These are phyloP conservation scores for Nycticorax nycticorax DNA, from an alignment of 2,113 vertebrate species.

Conservation along the genomic window DNA sequence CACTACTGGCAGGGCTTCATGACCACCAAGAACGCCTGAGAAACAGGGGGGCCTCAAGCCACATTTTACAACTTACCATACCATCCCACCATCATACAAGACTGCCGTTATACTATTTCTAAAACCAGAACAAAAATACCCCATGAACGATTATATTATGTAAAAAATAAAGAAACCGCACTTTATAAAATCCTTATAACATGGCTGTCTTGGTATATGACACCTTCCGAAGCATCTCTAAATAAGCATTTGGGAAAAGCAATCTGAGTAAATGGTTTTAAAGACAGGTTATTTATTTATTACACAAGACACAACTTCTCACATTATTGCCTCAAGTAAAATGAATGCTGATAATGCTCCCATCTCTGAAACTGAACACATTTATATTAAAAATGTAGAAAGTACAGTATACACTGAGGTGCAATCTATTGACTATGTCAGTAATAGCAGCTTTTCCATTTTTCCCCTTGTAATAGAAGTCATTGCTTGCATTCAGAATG, in stretches of 20 bases:
- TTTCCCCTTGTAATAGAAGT: conserved; percentile 79
- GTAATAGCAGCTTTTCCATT: conserved; percentile 79
- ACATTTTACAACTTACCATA: background rate
- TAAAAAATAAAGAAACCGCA: background rate
- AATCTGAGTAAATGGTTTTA: conserved; percentile 69
- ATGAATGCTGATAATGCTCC: conserved; percentile 69
- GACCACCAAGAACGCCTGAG: background rate
- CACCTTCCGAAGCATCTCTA: conserved; percentile 45
- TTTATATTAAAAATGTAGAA: conserved; percentile 82
- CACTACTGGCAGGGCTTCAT: background rate
- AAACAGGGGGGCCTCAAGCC: background rate
- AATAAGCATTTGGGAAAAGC: conserved; percentile 70
- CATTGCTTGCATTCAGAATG: conserved; percentile 75
- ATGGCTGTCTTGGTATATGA: background rate
- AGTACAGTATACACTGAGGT: conserved; percentile 72
- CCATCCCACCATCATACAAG: background rate
- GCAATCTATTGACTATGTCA: conserved; percentile 79
- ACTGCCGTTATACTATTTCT: background rate
- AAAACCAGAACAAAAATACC: background rate
- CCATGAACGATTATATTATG: background rate
- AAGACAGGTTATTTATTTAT: conserved; percentile 77
- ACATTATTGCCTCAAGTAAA: conserved; percentile 66
- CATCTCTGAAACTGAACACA: conserved; percentile 68
- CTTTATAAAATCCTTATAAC: background rate
- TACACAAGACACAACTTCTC: conserved; percentile 65